These are phyloP conservation scores for Acrobeloides nanus DNA, from an alignment of 2,888 invertebrate species.

Conservation along the genomic window DNA sequence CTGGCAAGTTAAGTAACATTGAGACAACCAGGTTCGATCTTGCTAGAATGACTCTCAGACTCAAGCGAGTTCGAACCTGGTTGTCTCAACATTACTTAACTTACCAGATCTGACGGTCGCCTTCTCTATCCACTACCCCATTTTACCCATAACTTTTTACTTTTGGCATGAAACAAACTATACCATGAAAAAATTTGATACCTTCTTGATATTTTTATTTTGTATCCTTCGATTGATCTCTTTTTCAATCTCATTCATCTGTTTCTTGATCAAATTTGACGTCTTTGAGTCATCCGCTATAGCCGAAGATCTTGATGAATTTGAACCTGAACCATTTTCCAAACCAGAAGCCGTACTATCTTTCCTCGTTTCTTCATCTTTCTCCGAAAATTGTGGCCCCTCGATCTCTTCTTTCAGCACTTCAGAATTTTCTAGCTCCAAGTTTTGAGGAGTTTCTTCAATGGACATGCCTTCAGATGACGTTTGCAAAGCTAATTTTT, in stretches of 20 bases:
- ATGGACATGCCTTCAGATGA: too few relatives aligned
- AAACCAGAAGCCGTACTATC: not conserved
- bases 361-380: not conserved
- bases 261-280: slow-evolving; percentile 60
- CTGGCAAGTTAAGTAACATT: too few relatives aligned
- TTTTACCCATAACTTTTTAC: too few relatives aligned
- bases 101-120: too few relatives aligned
- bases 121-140: too few relatives aligned
- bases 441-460: too few relatives aligned
- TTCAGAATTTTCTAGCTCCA: not conserved
- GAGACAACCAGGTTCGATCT: too few relatives aligned
- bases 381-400: too few relatives aligned
- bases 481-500: too few relatives aligned
- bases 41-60: too few relatives aligned
- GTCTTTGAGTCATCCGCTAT: slow-evolving; percentile 22
- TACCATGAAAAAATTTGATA: slow-evolving; percentile 52
- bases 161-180: slow-evolving; percentile 66
- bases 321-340: not conserved
- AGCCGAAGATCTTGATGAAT: slow-evolving; percentile 2
- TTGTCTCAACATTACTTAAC: too few relatives aligned
- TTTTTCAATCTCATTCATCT: slow-evolving; percentile 69
- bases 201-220: slow-evolving; percentile 52
- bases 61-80: too few relatives aligned
- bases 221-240: slow-evolving; percentile 61
- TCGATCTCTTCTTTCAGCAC: not conserved